Percentiles rank a stretch among this genome's conserved stretches.
Evolutionary conservation across 1,140 invertebrate genomes (phyloP).

Genomic region (Scylla paramamosain): DNA sequence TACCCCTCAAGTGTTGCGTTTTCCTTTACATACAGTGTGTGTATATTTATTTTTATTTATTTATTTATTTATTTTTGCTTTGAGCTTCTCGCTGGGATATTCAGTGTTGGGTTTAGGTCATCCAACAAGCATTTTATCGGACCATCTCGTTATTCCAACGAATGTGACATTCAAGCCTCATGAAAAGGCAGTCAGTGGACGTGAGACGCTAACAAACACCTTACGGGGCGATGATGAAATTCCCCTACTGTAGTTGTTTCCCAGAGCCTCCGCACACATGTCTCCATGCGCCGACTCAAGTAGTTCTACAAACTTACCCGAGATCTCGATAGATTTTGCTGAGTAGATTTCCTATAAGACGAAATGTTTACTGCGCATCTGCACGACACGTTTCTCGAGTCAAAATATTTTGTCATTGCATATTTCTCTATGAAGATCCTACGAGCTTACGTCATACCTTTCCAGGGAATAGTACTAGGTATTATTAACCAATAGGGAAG

Average conservation of each 20-base stretch:
- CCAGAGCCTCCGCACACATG: neutral
- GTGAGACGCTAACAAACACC: neutral
- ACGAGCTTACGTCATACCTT: conserved; percentile 67
- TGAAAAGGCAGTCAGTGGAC: neutral
- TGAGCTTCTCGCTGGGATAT: too few relatives aligned
- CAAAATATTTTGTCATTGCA: neutral
- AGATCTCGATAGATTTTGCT: neutral
- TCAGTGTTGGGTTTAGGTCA: too few relatives aligned
- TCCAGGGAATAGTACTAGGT: conserved; percentile 59
- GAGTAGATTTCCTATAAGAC: neutral
- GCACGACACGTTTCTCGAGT: neutral
- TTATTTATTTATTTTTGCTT: too few relatives aligned
- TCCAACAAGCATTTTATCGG: too few relatives aligned
- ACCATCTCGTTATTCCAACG: neutral
- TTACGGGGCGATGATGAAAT: conserved; percentile 1
- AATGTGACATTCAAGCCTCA: neutral
- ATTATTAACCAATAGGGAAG: conserved; percentile 55
- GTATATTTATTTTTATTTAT: too few relatives aligned
- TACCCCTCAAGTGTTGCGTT: too few relatives aligned
- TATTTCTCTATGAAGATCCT: conserved; percentile 29
- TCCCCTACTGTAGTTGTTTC: neutral
- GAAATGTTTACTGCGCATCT: neutral
- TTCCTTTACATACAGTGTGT: too few relatives aligned
- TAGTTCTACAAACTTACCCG: neutral
- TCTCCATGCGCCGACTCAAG: conserved; percentile 17